Percentiles rank a stretch among this genome's conserved stretches.
phyloP scores from a whole-genome alignment of 2,113 vertebrate species.

The Eubucco bourcierii region DNA sequence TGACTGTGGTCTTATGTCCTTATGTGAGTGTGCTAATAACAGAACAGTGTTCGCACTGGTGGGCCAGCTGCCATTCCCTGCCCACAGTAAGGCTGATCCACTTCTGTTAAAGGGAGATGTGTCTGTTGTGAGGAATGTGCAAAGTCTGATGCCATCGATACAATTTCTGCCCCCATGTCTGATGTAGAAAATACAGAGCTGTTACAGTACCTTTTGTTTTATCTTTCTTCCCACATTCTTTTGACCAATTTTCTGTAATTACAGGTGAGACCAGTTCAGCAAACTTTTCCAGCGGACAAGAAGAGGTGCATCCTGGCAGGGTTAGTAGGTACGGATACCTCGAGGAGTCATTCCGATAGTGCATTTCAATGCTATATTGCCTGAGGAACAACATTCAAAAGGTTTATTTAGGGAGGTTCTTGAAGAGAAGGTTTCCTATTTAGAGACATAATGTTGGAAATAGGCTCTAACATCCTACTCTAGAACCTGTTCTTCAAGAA shows the following conservation, averaged over 20 bases:
- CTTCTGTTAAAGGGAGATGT: neutral
- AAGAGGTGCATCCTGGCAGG: slow-evolving; percentile 81
- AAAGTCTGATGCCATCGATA: neutral
- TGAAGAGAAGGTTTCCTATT: neutral
- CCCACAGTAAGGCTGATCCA: neutral
- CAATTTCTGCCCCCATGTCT: neutral
- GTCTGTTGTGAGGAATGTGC: neutral
- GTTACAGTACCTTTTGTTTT: slow-evolving; percentile 65
- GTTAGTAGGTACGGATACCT: slow-evolving; percentile 76
- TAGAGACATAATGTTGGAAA: neutral
- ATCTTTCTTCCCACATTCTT: slow-evolving; percentile 74
- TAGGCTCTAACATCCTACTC: neutral
- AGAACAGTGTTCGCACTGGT: neutral
- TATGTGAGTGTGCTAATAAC: neutral
- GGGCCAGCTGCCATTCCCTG: neutral
- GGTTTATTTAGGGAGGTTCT: neutral
- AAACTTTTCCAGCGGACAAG: slow-evolving; percentile 83
- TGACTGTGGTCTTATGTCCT: neutral
- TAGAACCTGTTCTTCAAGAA: neutral
- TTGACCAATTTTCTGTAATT: slow-evolving; percentile 78
- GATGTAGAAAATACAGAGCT: neutral
- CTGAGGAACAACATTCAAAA: slow-evolving; percentile 44
- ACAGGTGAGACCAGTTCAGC: slow-evolving; percentile 76
- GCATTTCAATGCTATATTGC: slow-evolving; percentile 80
- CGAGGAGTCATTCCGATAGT: slow-evolving; percentile 81